Base-by-base conservation (phyloP, 2,113 vertebrate genomes). In the Talpa occidentalis region DNA sequence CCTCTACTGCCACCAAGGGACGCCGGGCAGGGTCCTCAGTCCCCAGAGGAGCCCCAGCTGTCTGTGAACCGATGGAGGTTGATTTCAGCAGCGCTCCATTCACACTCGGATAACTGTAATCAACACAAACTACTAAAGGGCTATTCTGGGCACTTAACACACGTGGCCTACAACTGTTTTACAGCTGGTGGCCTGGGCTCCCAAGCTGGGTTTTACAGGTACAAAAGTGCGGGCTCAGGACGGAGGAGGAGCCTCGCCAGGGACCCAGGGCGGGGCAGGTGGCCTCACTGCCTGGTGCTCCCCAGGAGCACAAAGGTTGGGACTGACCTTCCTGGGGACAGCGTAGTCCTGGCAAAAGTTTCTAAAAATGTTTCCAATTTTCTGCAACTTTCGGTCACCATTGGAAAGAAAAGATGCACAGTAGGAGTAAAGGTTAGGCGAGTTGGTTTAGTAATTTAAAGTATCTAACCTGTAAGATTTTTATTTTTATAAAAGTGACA, bases 251-350 rank as follows among this genome's bases (percentile, higher is more conserved):
- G 17, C 47, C 59, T 10, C 21, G 52, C 37, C 15, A 17, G 64
- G 11, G 40, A 21, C 40, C 37, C 15, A 17, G 64, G 11, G 40
- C 15, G 22, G 40, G 52, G 24, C 0, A 8, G 35, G 0, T 2
- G 37, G 79, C 56, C 56, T 83, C 26, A 47, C 56, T 6, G 6
- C 21, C 44, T 49, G 4, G 37, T 35, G 19, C 21, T 52, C 6
- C 1, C 30, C 9, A 10, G 73, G 24, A 10, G 8, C 28, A 19
- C n/a, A n/a, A n/a, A n/a, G n/a, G n/a, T n/a, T n/a, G n/a, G n/a
- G n/a, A n/a, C 59, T 3, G 2, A 19, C n/a, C 28, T 44, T 60
- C 5, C 21, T 8, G 0, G 1, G 1, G 21, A 35, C 21, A n/a
- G 56, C 10, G 14, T 11, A 7, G 9, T 35, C 30, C 49, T 11